Evolutionary conservation across 1,140 invertebrate genomes (phyloP).

Genomic region (Drosophila ironensis): DNA sequence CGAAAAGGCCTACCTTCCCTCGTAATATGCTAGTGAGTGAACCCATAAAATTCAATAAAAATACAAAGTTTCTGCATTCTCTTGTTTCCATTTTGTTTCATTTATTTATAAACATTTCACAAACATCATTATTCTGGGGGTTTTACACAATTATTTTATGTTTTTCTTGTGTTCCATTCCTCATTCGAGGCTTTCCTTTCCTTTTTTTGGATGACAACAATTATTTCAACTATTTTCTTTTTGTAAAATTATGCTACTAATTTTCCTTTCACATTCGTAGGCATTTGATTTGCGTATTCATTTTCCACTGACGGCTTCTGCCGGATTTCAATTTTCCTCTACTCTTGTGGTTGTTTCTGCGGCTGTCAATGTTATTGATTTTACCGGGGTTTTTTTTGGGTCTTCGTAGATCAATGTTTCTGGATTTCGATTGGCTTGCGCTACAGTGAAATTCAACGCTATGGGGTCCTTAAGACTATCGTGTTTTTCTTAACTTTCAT

Average conservation of each 20-base stretch:
- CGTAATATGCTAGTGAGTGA: too few relatives aligned
- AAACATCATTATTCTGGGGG: conserved; percentile 66
- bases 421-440: conserved; percentile 25
- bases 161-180: conserved; percentile 35
- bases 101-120: conserved; percentile 80
- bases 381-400: conserved; percentile 18
- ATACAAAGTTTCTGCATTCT: conserved; percentile 15
- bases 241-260: conserved; percentile 75
- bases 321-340: conserved; percentile 12
- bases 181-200: conserved; percentile 21
- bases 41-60: not conserved
- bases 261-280: conserved; percentile 16
- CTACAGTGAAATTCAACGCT: conserved; percentile 49
- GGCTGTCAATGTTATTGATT: conserved; percentile 45
- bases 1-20: too few relatives aligned
- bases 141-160: conserved; percentile 67
- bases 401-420: conserved; percentile 18
- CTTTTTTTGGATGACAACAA: conserved; percentile 63
- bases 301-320: conserved; percentile 25
- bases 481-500: too few relatives aligned
- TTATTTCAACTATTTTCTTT: conserved; percentile 80
- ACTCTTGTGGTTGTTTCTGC: conserved; percentile 4
- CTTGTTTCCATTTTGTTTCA: conserved; percentile 44
- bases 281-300: conserved; percentile 34
- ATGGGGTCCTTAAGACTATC: conserved; percentile 43